Evolutionary conservation across 2,888 invertebrate species (phyloP).

Genomic region (Lasioglossum oenotherae): DNA sequence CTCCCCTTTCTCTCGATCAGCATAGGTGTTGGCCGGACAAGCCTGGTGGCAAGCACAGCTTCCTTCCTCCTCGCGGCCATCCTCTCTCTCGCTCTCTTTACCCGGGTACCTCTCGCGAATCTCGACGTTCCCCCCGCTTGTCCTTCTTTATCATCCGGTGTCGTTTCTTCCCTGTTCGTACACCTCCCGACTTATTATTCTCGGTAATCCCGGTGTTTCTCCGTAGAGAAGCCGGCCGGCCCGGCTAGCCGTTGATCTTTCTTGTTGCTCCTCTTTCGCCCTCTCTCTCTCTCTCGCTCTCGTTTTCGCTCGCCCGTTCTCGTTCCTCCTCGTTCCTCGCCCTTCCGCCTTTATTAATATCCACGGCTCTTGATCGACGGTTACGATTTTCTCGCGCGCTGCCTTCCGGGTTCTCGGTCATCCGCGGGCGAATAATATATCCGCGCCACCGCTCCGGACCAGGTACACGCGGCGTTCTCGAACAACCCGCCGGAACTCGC

Average conservation of each 20-base stretch:
- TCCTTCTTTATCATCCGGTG: conserved; percentile 38
- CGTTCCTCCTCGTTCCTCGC: conserved; percentile 22
- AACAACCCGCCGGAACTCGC: not conserved
- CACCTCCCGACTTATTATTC: conserved; percentile 36
- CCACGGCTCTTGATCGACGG: conserved; percentile 69
- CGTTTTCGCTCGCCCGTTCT: not conserved
- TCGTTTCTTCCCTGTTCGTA: conserved; percentile 46
- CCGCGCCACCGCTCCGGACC: conserved; percentile 13
- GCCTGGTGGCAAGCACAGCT: conserved; percentile 36
- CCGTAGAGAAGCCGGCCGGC: not conserved
- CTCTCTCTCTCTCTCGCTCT: conserved; percentile 11
- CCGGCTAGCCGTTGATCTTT: conserved; percentile 6
- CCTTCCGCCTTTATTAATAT: conserved; percentile 68
- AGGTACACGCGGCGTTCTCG: conserved; percentile 26
- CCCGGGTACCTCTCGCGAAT: not conserved
- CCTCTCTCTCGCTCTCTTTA: conserved; percentile 35
- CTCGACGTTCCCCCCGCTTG: conserved; percentile 9
- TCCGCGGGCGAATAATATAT: conserved; percentile 39
- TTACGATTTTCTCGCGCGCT: conserved; percentile 70
- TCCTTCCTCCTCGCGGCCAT: conserved; percentile 66
- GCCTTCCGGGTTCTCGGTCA: conserved; percentile 68
- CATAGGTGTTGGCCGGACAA: conserved; percentile 62
- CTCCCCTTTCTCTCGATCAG: conserved; percentile 48
- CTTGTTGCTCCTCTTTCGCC: conserved; percentile 6
- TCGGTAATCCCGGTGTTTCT: not conserved